Base-by-base conservation (phyloP, 2,888 invertebrate species). In the Dryocosmus kuriphilus region DNA sequence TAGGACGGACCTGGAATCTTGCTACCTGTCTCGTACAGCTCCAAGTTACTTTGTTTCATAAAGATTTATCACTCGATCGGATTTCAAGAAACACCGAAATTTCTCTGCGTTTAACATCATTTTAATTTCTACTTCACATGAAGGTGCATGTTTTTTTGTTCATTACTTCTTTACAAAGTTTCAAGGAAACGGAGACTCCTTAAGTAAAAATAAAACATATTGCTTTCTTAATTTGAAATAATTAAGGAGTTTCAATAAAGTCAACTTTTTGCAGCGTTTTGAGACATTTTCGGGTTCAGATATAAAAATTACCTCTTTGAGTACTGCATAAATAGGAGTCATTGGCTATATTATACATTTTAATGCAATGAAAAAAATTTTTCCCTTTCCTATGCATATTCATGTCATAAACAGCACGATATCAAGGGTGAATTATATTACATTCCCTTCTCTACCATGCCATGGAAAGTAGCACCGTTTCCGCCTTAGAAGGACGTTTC, bases 1-100 rank as follows among this genome's bases (percentile, higher is more conserved):
- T 32, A 78, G 84, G 82, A 86, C 84, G 85, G 84, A 83, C 80
- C 84, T 84, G 84, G 84, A 86, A 87, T 87, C 86, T 84, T 86
- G 85, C 86, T 86, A 84, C 83, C 84, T 82, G 86, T 86, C 83
- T 83, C 83, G 79, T 78, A 80, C 85, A 82, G 81, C 84, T 85
- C 82, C 81, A 85, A 79, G 83, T 76, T 82, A 81, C 80, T 83
- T 82, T 81, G 83, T 82, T 81, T 77, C 78, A 82, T 80, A 77
- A 80, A 80, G 78, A 85, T 85, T 85, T 83, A 83, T 83, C 83
- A 76, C 82, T 76, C 81, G 75, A 82, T 81, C 80, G 82, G 77
- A 81, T 81, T 79, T 77, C 79, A 81, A 76, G 80, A 79, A 82
- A 79, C 80, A 75, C 62, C 77, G 30, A 11, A 51, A 51, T 51